Conservation (phyloP, 2,113 vertebrate species). For the Mustela lutreola region DNA sequence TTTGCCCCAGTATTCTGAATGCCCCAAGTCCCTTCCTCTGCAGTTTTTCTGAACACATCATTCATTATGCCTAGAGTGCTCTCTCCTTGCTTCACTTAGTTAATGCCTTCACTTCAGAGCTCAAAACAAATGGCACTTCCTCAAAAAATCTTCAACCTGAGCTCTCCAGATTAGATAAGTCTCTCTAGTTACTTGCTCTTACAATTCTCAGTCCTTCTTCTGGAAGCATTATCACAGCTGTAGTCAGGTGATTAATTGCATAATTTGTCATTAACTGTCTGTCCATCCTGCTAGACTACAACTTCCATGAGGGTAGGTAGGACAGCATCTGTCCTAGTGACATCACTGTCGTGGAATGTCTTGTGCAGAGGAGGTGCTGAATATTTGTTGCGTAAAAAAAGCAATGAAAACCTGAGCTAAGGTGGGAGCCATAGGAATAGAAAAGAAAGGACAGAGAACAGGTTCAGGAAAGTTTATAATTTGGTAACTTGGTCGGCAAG, state of each 20-base stretch:
- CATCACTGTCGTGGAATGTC: background rate
- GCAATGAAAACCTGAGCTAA: background rate
- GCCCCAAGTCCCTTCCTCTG: background rate
- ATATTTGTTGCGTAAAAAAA: background rate
- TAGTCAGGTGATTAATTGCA: background rate
- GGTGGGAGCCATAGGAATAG: background rate
- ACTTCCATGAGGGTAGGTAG: background rate
- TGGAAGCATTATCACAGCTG: background rate
- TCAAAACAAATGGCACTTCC: slow-evolving; percentile 26
- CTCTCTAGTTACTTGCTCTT: background rate
- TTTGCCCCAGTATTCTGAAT: background rate
- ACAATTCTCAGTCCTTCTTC: background rate
- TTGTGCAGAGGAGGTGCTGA: background rate
- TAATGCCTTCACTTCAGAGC: background rate
- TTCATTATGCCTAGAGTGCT: background rate
- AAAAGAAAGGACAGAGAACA: background rate
- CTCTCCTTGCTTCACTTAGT: background rate
- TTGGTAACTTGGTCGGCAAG: background rate
- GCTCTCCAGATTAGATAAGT: background rate
- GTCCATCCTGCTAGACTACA: background rate
- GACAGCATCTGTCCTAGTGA: background rate
- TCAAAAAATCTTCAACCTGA: slow-evolving; percentile 11
- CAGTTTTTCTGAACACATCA: background rate
- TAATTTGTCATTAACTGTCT: background rate
- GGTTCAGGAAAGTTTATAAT: background rate